Conservation (phyloP, 2,888 invertebrate genomes). For the Ophioninae sp. region DNA sequence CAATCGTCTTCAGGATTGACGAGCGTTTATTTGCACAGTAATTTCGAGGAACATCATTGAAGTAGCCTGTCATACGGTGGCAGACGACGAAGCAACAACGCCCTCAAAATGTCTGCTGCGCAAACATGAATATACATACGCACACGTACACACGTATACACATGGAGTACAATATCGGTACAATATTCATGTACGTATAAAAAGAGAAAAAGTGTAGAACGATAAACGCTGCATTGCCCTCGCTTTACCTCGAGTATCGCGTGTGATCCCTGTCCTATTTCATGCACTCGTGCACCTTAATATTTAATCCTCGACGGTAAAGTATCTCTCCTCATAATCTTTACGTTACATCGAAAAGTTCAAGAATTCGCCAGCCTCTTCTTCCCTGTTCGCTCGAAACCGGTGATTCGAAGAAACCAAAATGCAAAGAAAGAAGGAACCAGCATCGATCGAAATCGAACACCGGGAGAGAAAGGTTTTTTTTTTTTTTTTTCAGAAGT, state of each 20-base stretch:
- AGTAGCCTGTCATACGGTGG: not conserved
- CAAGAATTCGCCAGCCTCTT: slow-evolving; percentile 2
- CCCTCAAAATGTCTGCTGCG: not conserved
- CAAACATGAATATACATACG: not conserved
- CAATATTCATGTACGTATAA: slow-evolving; percentile 37
- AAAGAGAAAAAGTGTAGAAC: slow-evolving; percentile 17
- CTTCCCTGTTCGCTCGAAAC: too few relatives aligned
- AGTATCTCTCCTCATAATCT: not conserved
- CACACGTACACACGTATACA: too few relatives aligned
- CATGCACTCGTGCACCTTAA: slow-evolving; percentile 53
- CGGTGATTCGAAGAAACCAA: not conserved
- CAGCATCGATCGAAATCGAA: too few relatives aligned
- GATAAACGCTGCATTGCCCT: slow-evolving; percentile 25
- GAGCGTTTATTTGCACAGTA: not conserved
- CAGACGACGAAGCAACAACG: not conserved
- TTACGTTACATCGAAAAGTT: not conserved
- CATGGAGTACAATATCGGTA: too few relatives aligned
- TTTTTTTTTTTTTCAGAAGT: too few relatives aligned
- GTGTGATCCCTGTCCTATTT: slow-evolving; percentile 30
- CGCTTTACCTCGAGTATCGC: slow-evolving; percentile 24
- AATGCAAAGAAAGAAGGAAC: not conserved
- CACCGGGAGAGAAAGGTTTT: too few relatives aligned
- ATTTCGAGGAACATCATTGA: not conserved
- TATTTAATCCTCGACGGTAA: slow-evolving; percentile 30
- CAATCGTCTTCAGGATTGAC: not conserved